Evolutionary conservation across 2,113 vertebrate species (phyloP).

Genomic region (Boleophthalmus pectinirostris): DNA sequence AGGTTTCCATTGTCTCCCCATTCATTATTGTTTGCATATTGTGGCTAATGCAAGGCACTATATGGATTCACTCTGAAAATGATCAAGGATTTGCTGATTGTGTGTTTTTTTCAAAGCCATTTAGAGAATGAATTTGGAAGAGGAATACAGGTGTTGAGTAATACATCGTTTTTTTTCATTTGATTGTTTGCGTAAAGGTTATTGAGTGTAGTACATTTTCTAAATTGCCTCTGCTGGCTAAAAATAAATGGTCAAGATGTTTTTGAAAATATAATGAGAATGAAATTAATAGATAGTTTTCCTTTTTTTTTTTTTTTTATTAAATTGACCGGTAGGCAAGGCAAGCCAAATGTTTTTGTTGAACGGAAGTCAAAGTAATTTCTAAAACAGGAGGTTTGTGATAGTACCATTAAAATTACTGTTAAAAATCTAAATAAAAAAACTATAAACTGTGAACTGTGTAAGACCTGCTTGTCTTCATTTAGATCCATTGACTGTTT

Average conservation of each 20-base stretch:
- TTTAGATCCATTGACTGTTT: too few relatives aligned
- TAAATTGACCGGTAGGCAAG: background rate
- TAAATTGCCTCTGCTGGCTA: background rate
- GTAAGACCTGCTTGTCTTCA: too few relatives aligned
- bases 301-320: background rate
- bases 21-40: slow-evolving; percentile 17
- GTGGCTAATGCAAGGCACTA: slow-evolving; percentile 21
- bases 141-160: slow-evolving; percentile 40
- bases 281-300: background rate
- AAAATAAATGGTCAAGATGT: too few relatives aligned
- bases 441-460: too few relatives aligned
- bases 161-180: background rate
- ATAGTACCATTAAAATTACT: too few relatives aligned
- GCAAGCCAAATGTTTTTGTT: too few relatives aligned
- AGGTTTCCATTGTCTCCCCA: slow-evolving; percentile 1
- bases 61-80: slow-evolving; percentile 31
- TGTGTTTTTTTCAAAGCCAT: slow-evolving; percentile 65
- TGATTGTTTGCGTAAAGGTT: background rate
- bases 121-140: slow-evolving; percentile 58
- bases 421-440: too few relatives aligned
- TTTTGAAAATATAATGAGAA: too few relatives aligned
- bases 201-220: background rate
- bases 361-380: too few relatives aligned
- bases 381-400: too few relatives aligned
- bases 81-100: slow-evolving; percentile 49